Conservation (phyloP, 2,797 vertebrate species). For the Oryzias dopingdopingensis region DNA sequence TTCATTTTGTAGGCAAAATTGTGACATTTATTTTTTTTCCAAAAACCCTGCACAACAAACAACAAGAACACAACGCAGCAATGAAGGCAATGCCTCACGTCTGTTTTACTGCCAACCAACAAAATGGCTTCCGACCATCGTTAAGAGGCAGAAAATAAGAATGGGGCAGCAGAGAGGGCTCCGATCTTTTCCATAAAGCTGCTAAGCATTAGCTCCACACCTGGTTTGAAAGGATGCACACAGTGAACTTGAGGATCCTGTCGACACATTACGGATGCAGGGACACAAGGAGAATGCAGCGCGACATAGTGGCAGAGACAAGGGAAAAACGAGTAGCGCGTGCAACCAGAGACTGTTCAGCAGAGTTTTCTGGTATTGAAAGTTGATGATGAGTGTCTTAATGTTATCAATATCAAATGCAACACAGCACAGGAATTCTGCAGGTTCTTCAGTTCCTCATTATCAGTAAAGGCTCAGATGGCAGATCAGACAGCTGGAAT, state of each 20-base stretch:
- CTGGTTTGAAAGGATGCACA: slow-evolving; percentile 1
- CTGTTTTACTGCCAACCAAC: slow-evolving; percentile 58
- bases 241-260: background rate
- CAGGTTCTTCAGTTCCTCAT: too few species aligned
- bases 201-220: slow-evolving; percentile 3
- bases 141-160: slow-evolving; percentile 36
- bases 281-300: background rate
- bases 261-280: too few species aligned
- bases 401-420: too few species aligned
- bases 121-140: slow-evolving; percentile 58
- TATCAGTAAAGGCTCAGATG: too few species aligned
- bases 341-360: background rate
- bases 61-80: slow-evolving; percentile 40
- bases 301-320: background rate
- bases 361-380: too few species aligned
- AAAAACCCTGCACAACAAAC: slow-evolving; percentile 36
- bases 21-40: slow-evolving; percentile 38
- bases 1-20: background rate
- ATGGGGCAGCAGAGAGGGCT: slow-evolving; percentile 17
- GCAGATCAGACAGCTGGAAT: too few species aligned
- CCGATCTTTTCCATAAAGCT: slow-evolving; percentile 8
- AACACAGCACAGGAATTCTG: too few species aligned
- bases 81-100: slow-evolving; percentile 60
- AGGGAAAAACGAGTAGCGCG: background rate
- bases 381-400: too few species aligned